Base-by-base conservation (phyloP, 2,888 invertebrate species). In the Maniola hyperantus region DNA sequence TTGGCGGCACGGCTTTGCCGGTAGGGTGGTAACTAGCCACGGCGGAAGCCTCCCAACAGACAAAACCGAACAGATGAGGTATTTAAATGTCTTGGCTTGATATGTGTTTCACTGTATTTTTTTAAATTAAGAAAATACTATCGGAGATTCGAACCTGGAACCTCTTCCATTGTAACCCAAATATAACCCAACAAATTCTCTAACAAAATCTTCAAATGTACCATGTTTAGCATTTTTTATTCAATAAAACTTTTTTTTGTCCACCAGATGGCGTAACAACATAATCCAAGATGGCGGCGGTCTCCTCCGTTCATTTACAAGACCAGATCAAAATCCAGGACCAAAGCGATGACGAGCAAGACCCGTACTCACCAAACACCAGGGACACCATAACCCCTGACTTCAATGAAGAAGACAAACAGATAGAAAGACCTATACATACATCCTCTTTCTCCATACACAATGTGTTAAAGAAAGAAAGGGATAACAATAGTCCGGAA, bases 401-500 rank as follows among this genome's bases (percentile, higher is more conserved):
- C 55, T 89, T 84, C 72, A 85, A 84, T 11, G 90, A 90, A 6
- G 89, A 89, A 2, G 89, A 90, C 10, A 89, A 91, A 68, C 67
- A 75, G 5, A 86, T 87, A 71, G 86, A 89, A 0, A 79, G 84
- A 76, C 79, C 79, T 1, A 73, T 87, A 71, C 85, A 88, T 60
- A 77, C 87, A 18, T 90, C 91, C 64, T 86, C 92, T 71, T 93
- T 93, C 76, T 88, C 90, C 75, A 93, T 93, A 68, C 92, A 93
- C 74, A 93, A 93, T 65, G 92, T 93, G 0, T 69, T 93, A 15
- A 93, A 93, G 79, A 92, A 91, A 67, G 93, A 93, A 76, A 72
- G 92, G 70, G 92, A 92, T 34, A 86, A 83, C 64, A 79, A 83
- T 63, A 92, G 92, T 71, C 93, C 93, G 0, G 89, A 91, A 20